Percentiles rank a stretch among this genome's conserved stretches.
Conservation (phyloP, 1,140 invertebrate species). For the Trigoniulus corallinus region DNA sequence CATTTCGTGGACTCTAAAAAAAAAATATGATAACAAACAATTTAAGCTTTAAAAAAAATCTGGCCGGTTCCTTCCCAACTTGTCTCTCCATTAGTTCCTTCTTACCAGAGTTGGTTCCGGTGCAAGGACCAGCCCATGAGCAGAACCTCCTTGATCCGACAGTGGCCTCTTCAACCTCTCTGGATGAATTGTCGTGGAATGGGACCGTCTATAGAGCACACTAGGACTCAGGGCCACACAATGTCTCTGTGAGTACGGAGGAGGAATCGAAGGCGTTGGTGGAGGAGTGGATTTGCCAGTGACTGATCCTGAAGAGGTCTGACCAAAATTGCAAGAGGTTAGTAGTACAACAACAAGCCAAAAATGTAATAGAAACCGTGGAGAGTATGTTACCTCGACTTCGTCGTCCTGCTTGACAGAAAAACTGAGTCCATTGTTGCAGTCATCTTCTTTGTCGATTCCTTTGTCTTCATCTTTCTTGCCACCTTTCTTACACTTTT, state of each 20-base stretch:
- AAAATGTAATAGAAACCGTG: slow-evolving; percentile 5
- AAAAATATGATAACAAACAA: no score
- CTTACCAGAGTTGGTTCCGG: slow-evolving; percentile 3
- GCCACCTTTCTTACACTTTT: neutral
- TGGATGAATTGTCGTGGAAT: slow-evolving; percentile 1
- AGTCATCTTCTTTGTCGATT: slow-evolving; percentile 46
- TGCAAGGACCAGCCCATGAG: slow-evolving; percentile 5
- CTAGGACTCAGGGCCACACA: no score
- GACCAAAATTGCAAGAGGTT: no score
- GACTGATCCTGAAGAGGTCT: no score
- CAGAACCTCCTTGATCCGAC: slow-evolving; percentile 30
- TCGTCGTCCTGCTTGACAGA: slow-evolving; percentile 25
- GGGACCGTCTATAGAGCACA: neutral
- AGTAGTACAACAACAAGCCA: slow-evolving; percentile 4
- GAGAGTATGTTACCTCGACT: slow-evolving; percentile 15
- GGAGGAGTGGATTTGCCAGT: no score
- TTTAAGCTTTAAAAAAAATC: no score
- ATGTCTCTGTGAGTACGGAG: slow-evolving; percentile 6
- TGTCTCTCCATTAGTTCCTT: no score
- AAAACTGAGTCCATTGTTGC: slow-evolving; percentile 45
- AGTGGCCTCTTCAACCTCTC: slow-evolving; percentile 30
- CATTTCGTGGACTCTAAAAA: no score
- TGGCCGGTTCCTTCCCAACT: no score
- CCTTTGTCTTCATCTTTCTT: slow-evolving; percentile 45
- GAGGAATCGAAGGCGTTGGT: no score